Percentiles rank a stretch among this genome's conserved stretches.
Evolutionary conservation across 2,797 vertebrate genomes (phyloP).

Genomic region (Thripadectes ignobilis): DNA sequence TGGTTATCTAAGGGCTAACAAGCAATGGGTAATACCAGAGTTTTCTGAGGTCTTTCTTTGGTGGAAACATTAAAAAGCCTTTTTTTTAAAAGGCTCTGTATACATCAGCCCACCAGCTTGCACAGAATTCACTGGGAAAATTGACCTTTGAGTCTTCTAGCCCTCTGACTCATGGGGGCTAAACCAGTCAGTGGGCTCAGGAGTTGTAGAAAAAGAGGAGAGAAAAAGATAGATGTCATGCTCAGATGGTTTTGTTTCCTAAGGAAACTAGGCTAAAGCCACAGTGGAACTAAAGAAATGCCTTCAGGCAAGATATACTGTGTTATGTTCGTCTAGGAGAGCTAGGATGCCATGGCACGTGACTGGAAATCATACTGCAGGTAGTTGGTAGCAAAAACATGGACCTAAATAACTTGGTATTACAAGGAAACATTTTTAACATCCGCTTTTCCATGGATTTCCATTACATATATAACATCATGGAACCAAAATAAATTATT

Average conservation of each 20-base stretch:
- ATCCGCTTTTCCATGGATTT: not conserved
- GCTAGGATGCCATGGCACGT: not conserved
- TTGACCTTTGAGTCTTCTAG: not conserved
- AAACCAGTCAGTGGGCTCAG: not conserved
- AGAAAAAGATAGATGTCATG: not conserved
- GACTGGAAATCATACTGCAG: fast-evolving
- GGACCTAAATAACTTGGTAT: not conserved
- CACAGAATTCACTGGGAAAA: not conserved
- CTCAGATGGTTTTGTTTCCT: not conserved
- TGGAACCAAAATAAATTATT: not conserved
- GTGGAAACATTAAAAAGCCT: not conserved
- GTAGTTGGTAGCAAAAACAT: not conserved
- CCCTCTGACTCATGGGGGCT: not conserved
- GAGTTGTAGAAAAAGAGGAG: not conserved
- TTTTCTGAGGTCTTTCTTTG: not conserved
- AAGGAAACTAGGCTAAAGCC: not conserved
- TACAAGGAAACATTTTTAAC: not conserved
- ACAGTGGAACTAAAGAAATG: not conserved
- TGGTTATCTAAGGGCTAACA: not conserved
- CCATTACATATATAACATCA: not conserved
- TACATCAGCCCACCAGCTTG: not conserved
- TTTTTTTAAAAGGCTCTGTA: not conserved
- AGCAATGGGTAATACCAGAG: not conserved
- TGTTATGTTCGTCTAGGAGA: not conserved
- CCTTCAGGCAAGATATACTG: not conserved